Percentiles rank a stretch among this genome's conserved stretches.
Evolutionary conservation across 2,113 vertebrate genomes (phyloP).

Genomic region (Dolichallabes microphthalmus): DNA sequence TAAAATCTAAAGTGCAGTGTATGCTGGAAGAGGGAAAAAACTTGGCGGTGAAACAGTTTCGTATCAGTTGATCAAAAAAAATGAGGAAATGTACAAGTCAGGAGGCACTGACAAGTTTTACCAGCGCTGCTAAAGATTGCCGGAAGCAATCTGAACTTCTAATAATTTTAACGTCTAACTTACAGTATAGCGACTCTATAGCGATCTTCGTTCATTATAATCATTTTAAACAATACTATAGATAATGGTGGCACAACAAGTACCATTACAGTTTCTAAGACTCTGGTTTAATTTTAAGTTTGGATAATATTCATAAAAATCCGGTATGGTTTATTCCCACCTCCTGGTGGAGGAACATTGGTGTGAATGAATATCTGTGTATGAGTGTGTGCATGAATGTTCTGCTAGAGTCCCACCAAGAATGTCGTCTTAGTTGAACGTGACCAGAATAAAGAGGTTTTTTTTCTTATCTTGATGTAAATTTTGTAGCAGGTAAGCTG

Average conservation of each 20-base stretch:
- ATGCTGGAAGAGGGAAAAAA: neutral
- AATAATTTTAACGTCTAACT: neutral
- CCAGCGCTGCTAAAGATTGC: too few relatives aligned
- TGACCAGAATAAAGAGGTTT: neutral
- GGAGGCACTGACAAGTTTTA: neutral
- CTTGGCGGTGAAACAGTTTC: neutral
- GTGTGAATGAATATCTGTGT: neutral
- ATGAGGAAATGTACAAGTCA: neutral
- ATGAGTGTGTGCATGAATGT: neutral
- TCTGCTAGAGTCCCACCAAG: too few relatives aligned
- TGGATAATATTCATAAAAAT: neutral
- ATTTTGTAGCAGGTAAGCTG: neutral
- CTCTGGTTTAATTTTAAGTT: neutral
- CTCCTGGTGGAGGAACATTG: neutral
- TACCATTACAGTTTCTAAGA: neutral
- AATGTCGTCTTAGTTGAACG: neutral
- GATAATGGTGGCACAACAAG: neutral
- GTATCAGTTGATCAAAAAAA: neutral
- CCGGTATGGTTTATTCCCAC: neutral
- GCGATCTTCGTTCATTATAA: neutral
- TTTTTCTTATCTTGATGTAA: neutral
- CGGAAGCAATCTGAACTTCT: neutral
- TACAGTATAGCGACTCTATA: too few relatives aligned
- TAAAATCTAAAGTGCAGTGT: neutral
- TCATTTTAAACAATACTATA: neutral